phyloP scores from a whole-genome alignment of 2,888 invertebrate genomes.

The Tenthredo scrophulariae region DNA sequence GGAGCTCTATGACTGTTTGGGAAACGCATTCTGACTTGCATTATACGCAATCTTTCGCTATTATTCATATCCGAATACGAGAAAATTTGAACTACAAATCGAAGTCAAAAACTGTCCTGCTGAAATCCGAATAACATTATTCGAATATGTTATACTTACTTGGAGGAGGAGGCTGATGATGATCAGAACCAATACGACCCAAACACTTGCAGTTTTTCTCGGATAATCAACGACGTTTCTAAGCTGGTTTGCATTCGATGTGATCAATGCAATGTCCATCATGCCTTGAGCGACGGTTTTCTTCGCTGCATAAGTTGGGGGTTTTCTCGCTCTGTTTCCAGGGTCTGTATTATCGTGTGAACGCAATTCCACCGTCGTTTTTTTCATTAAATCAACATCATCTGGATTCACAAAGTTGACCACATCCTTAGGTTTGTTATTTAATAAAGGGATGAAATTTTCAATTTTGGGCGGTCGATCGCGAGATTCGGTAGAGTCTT shows the following conservation, averaged over 20 bases:
- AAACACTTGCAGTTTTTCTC: conserved; percentile 81
- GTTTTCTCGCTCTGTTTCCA: conserved; percentile 49
- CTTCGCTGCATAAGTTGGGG: conserved; percentile 80
- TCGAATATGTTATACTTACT: conserved; percentile 71
- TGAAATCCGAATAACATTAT: background rate
- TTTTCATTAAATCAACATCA: background rate
- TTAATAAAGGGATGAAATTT: background rate
- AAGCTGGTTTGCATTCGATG: conserved; percentile 86
- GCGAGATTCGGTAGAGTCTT: no score
- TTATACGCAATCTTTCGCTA: background rate
- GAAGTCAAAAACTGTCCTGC: background rate
- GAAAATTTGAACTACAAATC: conserved; percentile 18
- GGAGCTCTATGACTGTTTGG: background rate
- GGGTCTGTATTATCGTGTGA: background rate
- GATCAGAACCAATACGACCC: conserved; percentile 81
- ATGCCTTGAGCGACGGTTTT: conserved; percentile 84
- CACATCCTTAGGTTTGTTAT: background rate
- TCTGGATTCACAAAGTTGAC: conserved; percentile 12
- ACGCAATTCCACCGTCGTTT: background rate
- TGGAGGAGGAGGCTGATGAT: conserved; percentile 82
- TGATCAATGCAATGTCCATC: conserved; percentile 86
- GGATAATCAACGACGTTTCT: conserved; percentile 84
- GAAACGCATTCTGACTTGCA: background rate
- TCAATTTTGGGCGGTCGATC: background rate
- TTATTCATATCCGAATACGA: background rate